Evolutionary conservation across 2,888 invertebrate species (phyloP), one percentile per base, ranked within the genome.

Genomic region (Sinhomidia bicolor): DNA sequence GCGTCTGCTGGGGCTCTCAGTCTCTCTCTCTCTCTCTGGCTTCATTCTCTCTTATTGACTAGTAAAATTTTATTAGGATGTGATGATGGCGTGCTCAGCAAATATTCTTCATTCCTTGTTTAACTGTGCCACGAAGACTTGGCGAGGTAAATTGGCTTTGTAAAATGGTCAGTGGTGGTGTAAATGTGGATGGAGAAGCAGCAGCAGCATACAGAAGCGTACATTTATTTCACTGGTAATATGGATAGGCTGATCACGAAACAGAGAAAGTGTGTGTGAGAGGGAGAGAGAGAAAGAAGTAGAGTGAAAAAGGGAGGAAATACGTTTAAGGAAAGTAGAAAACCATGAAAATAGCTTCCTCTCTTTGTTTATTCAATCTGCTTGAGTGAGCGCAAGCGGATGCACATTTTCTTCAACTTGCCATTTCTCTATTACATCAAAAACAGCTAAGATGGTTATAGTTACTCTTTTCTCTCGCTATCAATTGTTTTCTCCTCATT

Each of bases 51-150:
- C 79, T 88, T 88, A 84, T 88, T 84, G 84, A 84, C 84, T 84
- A 57, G 71, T 88, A 84, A 88, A 83, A 88, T 88, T 79, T 84
- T 88, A 88, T 88, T 84, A 74, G 74, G 62, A 84, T 74, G 84
- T 84, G 83, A 78, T 83, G 87, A 44, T 88, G 74, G 88, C 88
- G 88, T 88, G 88, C 71, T 88, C 84, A 84, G 84, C 88, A 88
- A 88, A 88, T 88, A 88, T 88, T 79, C 88, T 80, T 88, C 84
- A 88, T 88, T 79, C 57, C 62, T 78, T 65, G 83, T 83, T 88
- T 71, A 88, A 88, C 88, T 54, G 57, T 81, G 41, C n/a, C 36
- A 10, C 65, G n/a, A n/a, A n/a, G n/a, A n/a, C n/a, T n/a, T 65
- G 65, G 36, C 71, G 68, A 84, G 51, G 47, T 57, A 88, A 88